Percentiles rank a stretch among this genome's conserved stretches.
Evolutionary conservation across 2,113 vertebrate species (phyloP).

Genomic region (Actenoides hombroni): DNA sequence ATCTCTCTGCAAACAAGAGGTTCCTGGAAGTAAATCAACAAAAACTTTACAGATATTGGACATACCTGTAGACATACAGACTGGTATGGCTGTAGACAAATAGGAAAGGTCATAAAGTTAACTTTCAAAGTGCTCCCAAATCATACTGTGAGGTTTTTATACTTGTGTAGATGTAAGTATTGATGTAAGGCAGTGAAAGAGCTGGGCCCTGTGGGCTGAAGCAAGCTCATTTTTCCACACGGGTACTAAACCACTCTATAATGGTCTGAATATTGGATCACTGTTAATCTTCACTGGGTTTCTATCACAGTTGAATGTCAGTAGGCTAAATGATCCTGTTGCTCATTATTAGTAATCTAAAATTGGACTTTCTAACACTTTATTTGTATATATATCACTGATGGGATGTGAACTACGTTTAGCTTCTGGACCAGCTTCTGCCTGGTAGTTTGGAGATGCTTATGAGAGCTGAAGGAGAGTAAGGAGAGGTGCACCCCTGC

Average conservation of each 20-base stretch:
- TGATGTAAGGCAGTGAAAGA: background rate
- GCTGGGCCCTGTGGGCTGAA: background rate
- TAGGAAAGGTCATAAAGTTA: background rate
- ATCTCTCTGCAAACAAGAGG: background rate
- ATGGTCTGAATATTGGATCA: background rate
- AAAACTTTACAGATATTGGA: background rate
- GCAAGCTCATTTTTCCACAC: background rate
- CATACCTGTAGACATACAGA: background rate
- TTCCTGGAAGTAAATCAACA: background rate
- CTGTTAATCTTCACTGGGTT: background rate
- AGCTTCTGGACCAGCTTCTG: background rate
- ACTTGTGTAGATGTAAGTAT: background rate
- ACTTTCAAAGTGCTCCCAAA: background rate
- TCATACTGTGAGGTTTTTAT: background rate
- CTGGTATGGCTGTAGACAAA: background rate
- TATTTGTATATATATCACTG: background rate
- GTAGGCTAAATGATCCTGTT: background rate
- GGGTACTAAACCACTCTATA: fast-evolving
- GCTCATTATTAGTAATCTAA: background rate
- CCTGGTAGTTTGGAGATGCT: background rate
- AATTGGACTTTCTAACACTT: background rate
- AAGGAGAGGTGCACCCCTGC: background rate
- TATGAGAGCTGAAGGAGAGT: background rate
- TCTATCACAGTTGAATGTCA: background rate
- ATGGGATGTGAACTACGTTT: background rate